Conservation (phyloP, 2,888 invertebrate species). For the Mesorhabditis sp. region DNA sequence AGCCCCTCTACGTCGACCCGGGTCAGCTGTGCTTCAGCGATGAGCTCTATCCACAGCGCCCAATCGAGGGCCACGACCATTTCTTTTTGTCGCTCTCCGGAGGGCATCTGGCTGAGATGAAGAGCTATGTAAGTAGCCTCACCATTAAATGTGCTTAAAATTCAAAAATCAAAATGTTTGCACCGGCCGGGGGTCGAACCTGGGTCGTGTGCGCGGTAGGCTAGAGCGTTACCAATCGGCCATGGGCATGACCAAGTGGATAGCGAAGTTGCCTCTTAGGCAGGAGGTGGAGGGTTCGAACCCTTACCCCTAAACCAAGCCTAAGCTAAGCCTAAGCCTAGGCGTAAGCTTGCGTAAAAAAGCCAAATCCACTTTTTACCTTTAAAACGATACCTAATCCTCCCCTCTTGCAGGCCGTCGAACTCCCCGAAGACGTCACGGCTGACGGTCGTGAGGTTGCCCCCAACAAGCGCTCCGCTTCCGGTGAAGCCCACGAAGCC, state of each 20-base stretch:
- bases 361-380: no score
- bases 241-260: neutral
- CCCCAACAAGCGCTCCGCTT: no score
- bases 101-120: conserved; percentile 18
- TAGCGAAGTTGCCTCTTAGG: no score
- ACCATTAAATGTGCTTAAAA: neutral
- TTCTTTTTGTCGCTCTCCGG: conserved; percentile 17
- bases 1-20: neutral
- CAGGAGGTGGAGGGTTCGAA: no score
- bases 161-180: no score
- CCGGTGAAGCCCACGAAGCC: no score
- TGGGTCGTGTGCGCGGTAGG: neutral
- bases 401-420: no score
- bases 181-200: neutral
- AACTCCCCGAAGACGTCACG: neutral
- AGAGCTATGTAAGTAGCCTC: conserved; percentile 14
- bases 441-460: no score
- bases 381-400: no score
- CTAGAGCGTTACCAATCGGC: neutral
- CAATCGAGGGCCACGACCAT: conserved; percentile 13
- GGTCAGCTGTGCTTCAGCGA: neutral
- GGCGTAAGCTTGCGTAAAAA: no score
- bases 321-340: no score
- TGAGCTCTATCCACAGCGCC: conserved; percentile 14
- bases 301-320: no score